Percentiles rank a stretch among this genome's conserved stretches.
phyloP scores from a whole-genome alignment of 2,888 invertebrate species.

The Pherbina coryleti region DNA sequence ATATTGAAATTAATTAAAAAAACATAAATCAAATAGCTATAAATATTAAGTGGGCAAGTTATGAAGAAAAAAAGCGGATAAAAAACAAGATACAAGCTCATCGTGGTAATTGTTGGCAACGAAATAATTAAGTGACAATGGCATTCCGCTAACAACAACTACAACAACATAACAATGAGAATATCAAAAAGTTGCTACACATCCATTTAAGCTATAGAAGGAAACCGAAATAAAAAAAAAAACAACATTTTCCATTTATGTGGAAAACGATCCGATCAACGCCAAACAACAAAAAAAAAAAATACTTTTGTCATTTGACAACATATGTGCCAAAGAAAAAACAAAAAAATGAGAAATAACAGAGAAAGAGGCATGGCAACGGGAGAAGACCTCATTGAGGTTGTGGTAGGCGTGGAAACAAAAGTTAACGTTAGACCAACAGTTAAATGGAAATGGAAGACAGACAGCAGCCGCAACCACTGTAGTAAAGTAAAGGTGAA shows the following conservation, averaged over 20 bases:
- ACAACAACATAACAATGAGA: constrained; percentile 18
- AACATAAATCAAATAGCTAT: neutral
- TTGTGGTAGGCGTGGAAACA: neutral
- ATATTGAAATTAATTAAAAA: neutral
- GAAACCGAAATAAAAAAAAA: neutral
- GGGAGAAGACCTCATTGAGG: neutral
- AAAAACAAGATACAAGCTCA: neutral
- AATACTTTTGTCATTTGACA: neutral
- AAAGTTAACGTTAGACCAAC: too few relatives aligned
- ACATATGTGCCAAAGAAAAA: neutral
- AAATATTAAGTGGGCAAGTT: neutral
- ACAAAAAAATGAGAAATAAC: neutral
- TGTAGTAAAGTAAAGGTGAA: neutral
- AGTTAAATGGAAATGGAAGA: neutral
- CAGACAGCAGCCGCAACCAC: neutral
- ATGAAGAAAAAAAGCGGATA: neutral
- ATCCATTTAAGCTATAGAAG: neutral
- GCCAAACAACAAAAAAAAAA: neutral
- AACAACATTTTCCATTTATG: neutral
- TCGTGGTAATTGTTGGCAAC: neutral
- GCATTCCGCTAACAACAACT: neutral
- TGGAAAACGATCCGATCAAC: constrained; percentile 5
- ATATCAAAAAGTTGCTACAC: constrained; percentile 12
- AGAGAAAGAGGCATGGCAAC: neutral
- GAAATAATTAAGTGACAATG: neutral